phyloP scores from a whole-genome alignment of 2,797 vertebrate genomes.

The Hirundo rustica region DNA sequence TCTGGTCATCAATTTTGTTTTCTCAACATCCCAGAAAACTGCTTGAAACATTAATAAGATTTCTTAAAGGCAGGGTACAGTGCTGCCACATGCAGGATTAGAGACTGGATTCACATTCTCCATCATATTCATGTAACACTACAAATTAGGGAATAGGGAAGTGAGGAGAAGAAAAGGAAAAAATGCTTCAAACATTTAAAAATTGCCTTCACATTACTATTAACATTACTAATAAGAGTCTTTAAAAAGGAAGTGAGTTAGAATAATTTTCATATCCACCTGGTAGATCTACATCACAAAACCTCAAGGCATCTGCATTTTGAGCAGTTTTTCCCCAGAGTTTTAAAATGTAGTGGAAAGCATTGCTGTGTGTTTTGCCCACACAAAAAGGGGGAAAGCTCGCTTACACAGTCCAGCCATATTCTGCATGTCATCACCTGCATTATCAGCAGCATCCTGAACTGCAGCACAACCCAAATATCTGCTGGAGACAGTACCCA shows the following conservation, averaged over 20 bases:
- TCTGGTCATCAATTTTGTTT: neutral
- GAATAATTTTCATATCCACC: neutral
- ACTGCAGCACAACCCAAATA: neutral
- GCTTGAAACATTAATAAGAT: neutral
- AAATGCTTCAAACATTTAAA: neutral
- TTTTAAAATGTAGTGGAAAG: neutral
- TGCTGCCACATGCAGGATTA: slow-evolving; percentile 3
- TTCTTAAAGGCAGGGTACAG: neutral
- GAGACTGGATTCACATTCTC: neutral
- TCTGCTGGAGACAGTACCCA: neutral
- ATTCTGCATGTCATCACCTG: neutral
- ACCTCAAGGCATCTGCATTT: neutral
- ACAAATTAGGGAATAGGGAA: neutral
- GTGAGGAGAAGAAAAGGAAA: neutral
- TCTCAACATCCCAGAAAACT: neutral
- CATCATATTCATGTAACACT: neutral
- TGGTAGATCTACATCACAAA: neutral
- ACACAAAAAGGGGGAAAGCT: neutral
- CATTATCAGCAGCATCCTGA: neutral
- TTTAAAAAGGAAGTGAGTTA: neutral
- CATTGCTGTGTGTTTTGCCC: neutral
- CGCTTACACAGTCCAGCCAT: neutral
- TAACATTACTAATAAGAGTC: neutral
- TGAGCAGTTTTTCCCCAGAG: neutral
- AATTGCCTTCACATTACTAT: neutral